Conservation (phyloP, 1,140 invertebrate genomes). For the Uloborus diversus region DNA sequence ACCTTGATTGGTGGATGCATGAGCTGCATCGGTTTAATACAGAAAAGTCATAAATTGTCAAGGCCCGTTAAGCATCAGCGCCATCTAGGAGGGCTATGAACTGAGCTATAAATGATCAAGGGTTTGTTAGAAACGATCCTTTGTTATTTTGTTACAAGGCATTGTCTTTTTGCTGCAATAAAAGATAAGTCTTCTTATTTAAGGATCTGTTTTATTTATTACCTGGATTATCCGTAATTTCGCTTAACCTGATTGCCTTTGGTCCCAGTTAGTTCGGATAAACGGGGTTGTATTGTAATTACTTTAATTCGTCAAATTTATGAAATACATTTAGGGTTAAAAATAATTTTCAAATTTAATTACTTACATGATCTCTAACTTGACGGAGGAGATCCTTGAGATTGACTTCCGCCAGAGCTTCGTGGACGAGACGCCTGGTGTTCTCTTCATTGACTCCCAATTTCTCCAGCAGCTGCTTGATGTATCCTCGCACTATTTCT, state of each 20-base stretch:
- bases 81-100: too few species aligned
- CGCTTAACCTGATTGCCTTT: too few species aligned
- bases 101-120: not conserved
- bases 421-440: not conserved
- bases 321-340: not conserved
- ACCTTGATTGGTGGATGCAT: too few species aligned
- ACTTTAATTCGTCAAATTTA: not conserved
- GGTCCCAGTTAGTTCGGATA: too few species aligned
- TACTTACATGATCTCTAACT: constrained; percentile 33
- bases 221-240: too few species aligned
- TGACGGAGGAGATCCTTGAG: not conserved
- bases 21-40: too few species aligned
- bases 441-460: not conserved
- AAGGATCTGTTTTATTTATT: too few species aligned
- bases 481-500: not conserved
- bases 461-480: not conserved
- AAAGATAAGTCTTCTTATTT: too few species aligned
- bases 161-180: not conserved
- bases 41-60: too few species aligned
- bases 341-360: too few species aligned
- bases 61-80: too few species aligned
- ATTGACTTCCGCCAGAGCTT: constrained; percentile 15
- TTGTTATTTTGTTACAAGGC: not conserved
- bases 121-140: not conserved
- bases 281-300: too few species aligned